Percentiles rank a stretch among this genome's conserved stretches.
Evolutionary conservation across 1,140 invertebrate genomes (phyloP).

Genomic region (Ptiloglossa arizonensis): DNA sequence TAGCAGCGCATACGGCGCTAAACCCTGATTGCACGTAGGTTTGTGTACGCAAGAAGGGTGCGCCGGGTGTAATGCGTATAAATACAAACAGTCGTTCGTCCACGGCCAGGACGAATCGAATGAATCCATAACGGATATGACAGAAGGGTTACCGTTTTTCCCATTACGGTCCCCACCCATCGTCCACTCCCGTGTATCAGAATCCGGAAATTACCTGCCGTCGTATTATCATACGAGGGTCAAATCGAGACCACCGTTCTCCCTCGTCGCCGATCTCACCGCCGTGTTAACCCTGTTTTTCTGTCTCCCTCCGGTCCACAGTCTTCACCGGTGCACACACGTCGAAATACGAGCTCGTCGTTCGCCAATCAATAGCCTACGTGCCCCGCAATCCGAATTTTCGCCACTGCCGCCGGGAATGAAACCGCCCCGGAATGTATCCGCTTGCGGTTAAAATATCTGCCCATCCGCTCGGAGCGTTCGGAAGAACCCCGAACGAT

Average conservation of each 20-base stretch:
- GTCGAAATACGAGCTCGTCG: slow-evolving; percentile 56
- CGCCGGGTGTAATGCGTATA: slow-evolving; percentile 38
- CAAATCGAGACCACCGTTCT: slow-evolving; percentile 63
- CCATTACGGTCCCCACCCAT: slow-evolving; percentile 56
- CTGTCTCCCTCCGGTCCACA: slow-evolving; percentile 4
- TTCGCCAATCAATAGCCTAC: slow-evolving; percentile 65
- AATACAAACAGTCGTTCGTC: slow-evolving; percentile 16
- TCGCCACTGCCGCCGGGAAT: slow-evolving; percentile 45
- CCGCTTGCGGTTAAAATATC: slow-evolving; percentile 59
- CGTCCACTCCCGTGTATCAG: slow-evolving; percentile 60
- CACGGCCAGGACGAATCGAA: slow-evolving; percentile 46
- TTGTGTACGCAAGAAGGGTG: slow-evolving; percentile 38
- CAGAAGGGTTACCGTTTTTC: slow-evolving; percentile 68
- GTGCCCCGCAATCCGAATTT: slow-evolving; percentile 57
- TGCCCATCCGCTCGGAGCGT: slow-evolving; percentile 13
- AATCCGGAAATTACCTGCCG: slow-evolving; percentile 69
- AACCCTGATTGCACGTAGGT: slow-evolving; percentile 7
- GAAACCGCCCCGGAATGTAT: slow-evolving; percentile 58
- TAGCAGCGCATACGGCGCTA: background rate
- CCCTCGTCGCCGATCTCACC: background rate
- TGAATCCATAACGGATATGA: slow-evolving; percentile 68
- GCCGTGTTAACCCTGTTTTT: background rate
- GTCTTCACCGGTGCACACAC: slow-evolving; percentile 23
- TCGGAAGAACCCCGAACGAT: slow-evolving; percentile 4
- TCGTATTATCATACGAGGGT: slow-evolving; percentile 68